These are phyloP conservation scores for Drosophila fuyamai DNA, from an alignment of 1,140 invertebrate species.

Conservation along the genomic window DNA sequence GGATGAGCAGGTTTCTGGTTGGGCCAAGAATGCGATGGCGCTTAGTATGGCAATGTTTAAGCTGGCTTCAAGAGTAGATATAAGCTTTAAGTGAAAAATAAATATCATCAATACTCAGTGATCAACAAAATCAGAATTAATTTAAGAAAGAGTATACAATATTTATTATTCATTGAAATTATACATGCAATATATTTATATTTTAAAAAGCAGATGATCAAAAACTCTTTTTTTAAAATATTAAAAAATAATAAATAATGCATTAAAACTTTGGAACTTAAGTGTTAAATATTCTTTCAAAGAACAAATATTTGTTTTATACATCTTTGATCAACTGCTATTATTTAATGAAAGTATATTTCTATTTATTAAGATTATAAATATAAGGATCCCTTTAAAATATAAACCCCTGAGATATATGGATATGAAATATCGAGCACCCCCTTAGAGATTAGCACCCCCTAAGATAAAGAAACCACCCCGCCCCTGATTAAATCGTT, in stretches of 20 bases:
- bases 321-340: conserved; percentile 1
- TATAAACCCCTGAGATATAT: conserved; percentile 14
- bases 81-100: conserved; percentile 7
- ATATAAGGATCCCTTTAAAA: background rate
- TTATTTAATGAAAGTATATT: background rate
- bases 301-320: no score
- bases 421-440: background rate
- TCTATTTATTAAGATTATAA: background rate
- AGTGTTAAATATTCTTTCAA: no score
- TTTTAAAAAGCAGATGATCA: background rate
- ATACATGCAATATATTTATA: no score
- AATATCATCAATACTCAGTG: background rate
- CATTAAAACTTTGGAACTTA: no score
- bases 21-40: conserved; percentile 67
- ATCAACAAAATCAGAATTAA: background rate
- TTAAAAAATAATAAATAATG: no score
- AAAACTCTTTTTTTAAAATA: no score
- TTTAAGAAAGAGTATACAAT: background rate
- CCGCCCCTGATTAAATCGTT: background rate
- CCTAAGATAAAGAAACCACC: background rate
- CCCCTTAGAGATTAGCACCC: conserved; percentile 20
- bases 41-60: conserved; percentile 65
- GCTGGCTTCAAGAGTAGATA: conserved; percentile 36
- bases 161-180: background rate
- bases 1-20: conserved; percentile 61